Percentiles rank a stretch among this genome's conserved stretches.
phyloP scores from a whole-genome alignment of 1,140 invertebrate genomes.

The Colletes gigas region DNA sequence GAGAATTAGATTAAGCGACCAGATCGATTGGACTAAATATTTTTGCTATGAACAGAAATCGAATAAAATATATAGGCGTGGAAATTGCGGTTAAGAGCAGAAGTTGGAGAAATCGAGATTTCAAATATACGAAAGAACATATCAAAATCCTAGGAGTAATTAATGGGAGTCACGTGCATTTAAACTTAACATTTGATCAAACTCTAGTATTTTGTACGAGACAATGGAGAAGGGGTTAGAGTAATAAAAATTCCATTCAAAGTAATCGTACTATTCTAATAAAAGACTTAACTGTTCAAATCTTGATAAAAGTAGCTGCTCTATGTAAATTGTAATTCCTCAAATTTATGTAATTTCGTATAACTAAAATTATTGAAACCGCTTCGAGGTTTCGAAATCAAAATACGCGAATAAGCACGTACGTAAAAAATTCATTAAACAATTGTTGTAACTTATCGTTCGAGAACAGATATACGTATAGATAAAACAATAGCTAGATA shows the following conservation, averaged over 20 bases:
- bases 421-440: not conserved
- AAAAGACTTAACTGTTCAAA: not conserved
- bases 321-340: not conserved
- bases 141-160: constrained; percentile 9
- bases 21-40: constrained; percentile 35
- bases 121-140: constrained; percentile 1
- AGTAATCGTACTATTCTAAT: constrained; percentile 1
- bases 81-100: not conserved
- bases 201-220: constrained; percentile 6
- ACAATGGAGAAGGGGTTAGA: constrained; percentile 7
- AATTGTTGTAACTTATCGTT: constrained; percentile 7
- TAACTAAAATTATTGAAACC: not conserved
- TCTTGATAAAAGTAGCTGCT: not conserved
- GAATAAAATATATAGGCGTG: constrained; percentile 7
- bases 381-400: not conserved
- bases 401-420: not conserved
- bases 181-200: constrained; percentile 10
- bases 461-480: not conserved
- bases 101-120: not conserved
- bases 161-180: constrained; percentile 4
- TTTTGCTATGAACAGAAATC: constrained; percentile 46
- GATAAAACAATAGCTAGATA: not conserved
- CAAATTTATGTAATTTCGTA: not conserved
- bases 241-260: constrained; percentile 8
- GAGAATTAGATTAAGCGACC: constrained; percentile 30